phyloP scores from a whole-genome alignment of 2,113 vertebrate genomes.

The Ameiurus melas region DNA sequence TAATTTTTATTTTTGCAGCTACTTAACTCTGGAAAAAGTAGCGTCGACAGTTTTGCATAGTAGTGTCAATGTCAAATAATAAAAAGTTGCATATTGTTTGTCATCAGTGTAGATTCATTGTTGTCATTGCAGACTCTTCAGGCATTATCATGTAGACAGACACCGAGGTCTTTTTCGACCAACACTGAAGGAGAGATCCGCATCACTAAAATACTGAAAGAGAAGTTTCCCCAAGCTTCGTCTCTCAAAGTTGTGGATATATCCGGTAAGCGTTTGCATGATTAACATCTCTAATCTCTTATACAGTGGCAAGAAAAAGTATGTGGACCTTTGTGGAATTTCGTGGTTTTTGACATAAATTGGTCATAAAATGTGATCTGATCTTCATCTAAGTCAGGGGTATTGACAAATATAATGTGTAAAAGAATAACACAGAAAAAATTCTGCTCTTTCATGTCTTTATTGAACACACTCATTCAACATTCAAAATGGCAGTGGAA shows the following conservation, averaged over 20 bases:
- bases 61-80: not conserved
- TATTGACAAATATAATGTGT: no score
- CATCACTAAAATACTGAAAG: constrained; percentile 74
- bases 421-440: no score
- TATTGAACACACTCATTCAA: no score
- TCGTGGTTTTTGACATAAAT: no score
- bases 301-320: no score
- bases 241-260: constrained; percentile 87
- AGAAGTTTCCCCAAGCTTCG: constrained; percentile 84
- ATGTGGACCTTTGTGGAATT: no score
- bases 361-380: no score
- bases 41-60: not conserved
- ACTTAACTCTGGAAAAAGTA: not conserved
- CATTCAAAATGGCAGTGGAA: no score
- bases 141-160: constrained; percentile 1
- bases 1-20: not conserved
- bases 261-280: constrained; percentile 74
- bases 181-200: constrained; percentile 80
- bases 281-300: not conserved
- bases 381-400: no score
- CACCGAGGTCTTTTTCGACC: constrained; percentile 66
- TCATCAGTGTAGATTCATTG: not conserved
- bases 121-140: constrained; percentile 31
- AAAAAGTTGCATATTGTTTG: not conserved
- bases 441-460: no score